phyloP scores from a whole-genome alignment of 2,888 invertebrate species.

The Aphelenchoides bicaudatus region DNA sequence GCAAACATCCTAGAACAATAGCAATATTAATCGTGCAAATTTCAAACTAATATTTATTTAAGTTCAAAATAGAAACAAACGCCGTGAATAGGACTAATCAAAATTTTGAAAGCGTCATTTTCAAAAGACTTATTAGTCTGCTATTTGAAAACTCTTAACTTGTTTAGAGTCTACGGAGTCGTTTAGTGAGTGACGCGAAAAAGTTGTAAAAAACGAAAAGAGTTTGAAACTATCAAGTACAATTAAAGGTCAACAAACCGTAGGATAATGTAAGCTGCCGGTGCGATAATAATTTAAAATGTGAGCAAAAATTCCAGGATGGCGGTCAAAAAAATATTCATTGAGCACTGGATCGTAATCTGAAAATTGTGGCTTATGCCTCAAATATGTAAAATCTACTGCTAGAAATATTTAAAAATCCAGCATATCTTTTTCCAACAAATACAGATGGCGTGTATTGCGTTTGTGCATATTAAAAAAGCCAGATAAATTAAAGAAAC shows the following conservation, averaged over 20 bases:
- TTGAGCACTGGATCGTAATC: conserved; percentile 98
- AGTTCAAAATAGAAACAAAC: no score
- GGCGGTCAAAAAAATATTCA: conserved; percentile 93
- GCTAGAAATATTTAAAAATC: conserved; percentile 21
- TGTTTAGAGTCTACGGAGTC: no score
- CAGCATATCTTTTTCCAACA: no score
- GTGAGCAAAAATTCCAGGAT: conserved; percentile 80
- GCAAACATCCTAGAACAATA: conserved; percentile 79
- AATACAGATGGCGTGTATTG: no score
- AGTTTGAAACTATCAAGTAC: conserved; percentile 3
- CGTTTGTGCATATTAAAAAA: no score
- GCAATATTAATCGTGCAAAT: background rate
- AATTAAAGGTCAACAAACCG: conserved; percentile 7
- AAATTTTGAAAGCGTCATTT: no score
- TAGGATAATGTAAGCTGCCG: conserved; percentile 94
- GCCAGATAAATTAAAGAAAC: no score
- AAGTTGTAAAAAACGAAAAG: no score
- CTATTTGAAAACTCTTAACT: no score
- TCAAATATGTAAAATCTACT: conserved; percentile 63
- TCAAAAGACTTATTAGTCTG: no score
- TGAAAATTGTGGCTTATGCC: conserved; percentile 86
- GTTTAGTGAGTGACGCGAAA: no score
- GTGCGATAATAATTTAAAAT: conserved; percentile 66
- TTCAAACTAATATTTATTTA: background rate
- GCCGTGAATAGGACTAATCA: no score